Evolutionary conservation across 1,140 invertebrate genomes (phyloP), one percentile per base, ranked within the genome.

Genomic region (Berghia stephanieae): DNA sequence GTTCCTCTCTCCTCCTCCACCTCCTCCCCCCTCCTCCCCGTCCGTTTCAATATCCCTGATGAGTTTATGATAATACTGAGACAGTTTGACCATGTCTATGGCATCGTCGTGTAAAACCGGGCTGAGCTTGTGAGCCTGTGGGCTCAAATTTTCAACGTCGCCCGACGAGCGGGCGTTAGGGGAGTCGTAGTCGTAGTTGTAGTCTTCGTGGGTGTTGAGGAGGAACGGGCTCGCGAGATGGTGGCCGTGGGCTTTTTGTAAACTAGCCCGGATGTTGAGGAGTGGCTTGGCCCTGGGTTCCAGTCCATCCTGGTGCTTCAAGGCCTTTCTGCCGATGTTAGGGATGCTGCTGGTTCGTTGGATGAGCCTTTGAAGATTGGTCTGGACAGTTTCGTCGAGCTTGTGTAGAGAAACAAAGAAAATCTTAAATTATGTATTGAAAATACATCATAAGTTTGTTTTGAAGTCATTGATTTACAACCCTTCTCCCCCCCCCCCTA

Each of bases 281-380:
- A 83, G 42, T 0, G 77, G 70, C 27, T 80, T 80, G 38, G 78
- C 78, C n/a, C 81, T 80, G 24, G 81, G 52, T 27, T 83, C 79
- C 36, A 82, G 63, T 10, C 79, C 55, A 38, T 81, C 63, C 42
- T 79, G 52, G n/a, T 79, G 24, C 40, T 79, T 63, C 40, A 73
- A 4, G 13, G 82, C 78, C 44, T 83, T 85, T 55, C 82, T 74
- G 5, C 82, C 84, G 46, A 84, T 82, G 68, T 83, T 84, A 36
- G 82, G 84, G 42, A 85, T 84, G 63, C 81, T 83, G 71, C 79
- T 79, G 13, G 80, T 83, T 8, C 83, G 81, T 57, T 83, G 82
- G 16, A 82, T 77, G 4, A 86, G 71, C 31, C 84, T 77, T 27
- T 84, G 83, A 2, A 86, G 78, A 57, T 85, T 85, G 36, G 77